Evolutionary conservation across 2,888 invertebrate genomes (phyloP), one percentile per base, ranked within the genome.

Genomic region (Sphaerophoria taeniata): DNA sequence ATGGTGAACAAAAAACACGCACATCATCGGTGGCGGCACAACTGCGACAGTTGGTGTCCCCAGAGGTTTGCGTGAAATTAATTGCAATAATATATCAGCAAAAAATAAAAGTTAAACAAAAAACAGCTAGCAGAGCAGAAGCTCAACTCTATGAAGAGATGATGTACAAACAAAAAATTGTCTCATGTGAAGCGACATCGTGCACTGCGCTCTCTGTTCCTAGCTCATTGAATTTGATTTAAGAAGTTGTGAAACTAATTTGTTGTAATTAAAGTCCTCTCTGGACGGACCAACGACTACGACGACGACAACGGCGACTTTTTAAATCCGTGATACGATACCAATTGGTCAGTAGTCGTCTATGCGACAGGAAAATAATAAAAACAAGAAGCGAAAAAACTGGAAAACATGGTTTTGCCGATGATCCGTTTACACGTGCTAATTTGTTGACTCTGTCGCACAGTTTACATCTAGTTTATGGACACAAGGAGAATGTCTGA

Each of bases 221-320:
- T 73, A 7, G 61, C 75, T 71, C 80, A 80, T 79, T 75, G 79
- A 75, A 75, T 80, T 84, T 84, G 84, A 84, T 84, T 84, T 84
- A 84, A 80, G 84, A 80, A 84, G 53, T 84, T 84, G 84, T 79
- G 84, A 79, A 80, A 75, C 84, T 84, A 80, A 84, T 84, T 84
- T 84, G 84, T 75, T 84, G 84, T 84, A 84, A 84, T 84, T 80
- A 80, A 84, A 84, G 84, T 75, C 84, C 61, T 56, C 24, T 24
- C 24, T 24, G 24, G 2, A 24, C 24, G 24, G 24, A 24, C 24
- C 24, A 2, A 24, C 24, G 24, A 24, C 24, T 24, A 24, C 24
- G 24, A 24, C 24, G 2, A 24, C 24, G 24, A 24, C 24, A 24
- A 1, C 24, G 24, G 24, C 79, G 79, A 84, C 84, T 61, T 80